Evolutionary conservation across 2,797 vertebrate genomes (phyloP).

Genomic region (Gallinago nigripennis): DNA sequence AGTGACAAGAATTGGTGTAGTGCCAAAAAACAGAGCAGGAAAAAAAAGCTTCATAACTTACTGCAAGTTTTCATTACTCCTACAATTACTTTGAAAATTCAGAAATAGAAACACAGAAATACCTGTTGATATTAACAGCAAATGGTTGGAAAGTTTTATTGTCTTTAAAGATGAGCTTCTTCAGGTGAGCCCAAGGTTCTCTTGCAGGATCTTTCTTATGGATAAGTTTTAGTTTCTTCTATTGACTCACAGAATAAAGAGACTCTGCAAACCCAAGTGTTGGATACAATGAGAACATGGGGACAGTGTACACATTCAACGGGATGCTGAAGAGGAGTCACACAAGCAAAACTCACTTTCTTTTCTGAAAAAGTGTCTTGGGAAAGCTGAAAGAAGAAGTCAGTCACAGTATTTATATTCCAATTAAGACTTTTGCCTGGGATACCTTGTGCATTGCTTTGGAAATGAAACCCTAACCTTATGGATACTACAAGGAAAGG

Average conservation of each 20-base stretch:
- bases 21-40: not conserved
- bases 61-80: not conserved
- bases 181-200: not conserved
- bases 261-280: not conserved
- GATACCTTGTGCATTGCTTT: not conserved
- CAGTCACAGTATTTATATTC: not conserved
- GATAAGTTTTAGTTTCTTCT: not conserved
- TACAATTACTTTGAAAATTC: not conserved
- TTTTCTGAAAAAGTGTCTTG: not conserved
- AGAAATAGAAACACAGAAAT: not conserved
- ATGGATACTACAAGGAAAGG: not conserved
- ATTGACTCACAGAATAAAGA: not conserved
- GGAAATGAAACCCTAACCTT: not conserved
- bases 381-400: not conserved
- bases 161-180: not conserved
- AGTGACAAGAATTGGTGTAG: not conserved
- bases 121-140: not conserved
- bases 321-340: not conserved
- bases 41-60: not conserved
- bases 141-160: not conserved
- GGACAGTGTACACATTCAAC: not conserved
- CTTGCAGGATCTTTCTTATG: not conserved
- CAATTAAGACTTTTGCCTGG: not conserved
- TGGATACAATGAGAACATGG: not conserved
- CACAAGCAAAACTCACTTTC: not conserved